Evolutionary conservation across 92 coral and sea anemone species (phyloP), one percentile per base, ranked within the genome.

Genomic region (Muricea muricata): DNA sequence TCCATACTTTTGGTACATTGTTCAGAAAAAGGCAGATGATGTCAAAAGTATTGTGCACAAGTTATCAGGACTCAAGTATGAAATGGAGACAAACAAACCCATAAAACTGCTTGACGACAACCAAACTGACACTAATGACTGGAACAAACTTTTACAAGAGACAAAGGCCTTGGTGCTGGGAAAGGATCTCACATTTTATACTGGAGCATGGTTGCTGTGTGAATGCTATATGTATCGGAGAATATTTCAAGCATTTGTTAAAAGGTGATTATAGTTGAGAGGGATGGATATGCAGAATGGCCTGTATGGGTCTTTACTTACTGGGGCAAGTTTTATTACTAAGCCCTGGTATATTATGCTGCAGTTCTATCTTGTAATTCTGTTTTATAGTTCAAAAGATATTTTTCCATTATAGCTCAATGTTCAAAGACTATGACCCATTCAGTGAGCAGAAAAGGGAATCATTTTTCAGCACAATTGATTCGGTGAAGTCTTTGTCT

Each of bases 151-250:
- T 65, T 75, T 97, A 34, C 74, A 79, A 34, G 82, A 81, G 28
- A 88, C 93, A 28, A 85, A 78, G 54, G 84, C 92, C 55, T 86
- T 94, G 66, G 93, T 83, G n/a, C 89, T 88, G 54, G 91, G 87
- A 42, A 71, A 54, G 21, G 87, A 89, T 18, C 60, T 88, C 15
- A 76, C 97, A 0, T 93, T 92, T 83, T 97, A 90, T 56, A 91
- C 87, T 72, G 98, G 95, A 23, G 93, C 99, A 1, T 97, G 99
- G 99, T 80, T 97, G 55, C 40, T 86, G 11, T 91, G 93, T 65
- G 99, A 97, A 73, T 92, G 98, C 48, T 86, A 90, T 61, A 86
- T 97, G 99, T 97, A 97, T 55, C 97, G 99, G 63, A 94, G 93
- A 80, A 94, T 97, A 67, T 93, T 88, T 73, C 98, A 97, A 75